Conservation (phyloP, 2,797 vertebrate species). For the Valencia hispanica region DNA sequence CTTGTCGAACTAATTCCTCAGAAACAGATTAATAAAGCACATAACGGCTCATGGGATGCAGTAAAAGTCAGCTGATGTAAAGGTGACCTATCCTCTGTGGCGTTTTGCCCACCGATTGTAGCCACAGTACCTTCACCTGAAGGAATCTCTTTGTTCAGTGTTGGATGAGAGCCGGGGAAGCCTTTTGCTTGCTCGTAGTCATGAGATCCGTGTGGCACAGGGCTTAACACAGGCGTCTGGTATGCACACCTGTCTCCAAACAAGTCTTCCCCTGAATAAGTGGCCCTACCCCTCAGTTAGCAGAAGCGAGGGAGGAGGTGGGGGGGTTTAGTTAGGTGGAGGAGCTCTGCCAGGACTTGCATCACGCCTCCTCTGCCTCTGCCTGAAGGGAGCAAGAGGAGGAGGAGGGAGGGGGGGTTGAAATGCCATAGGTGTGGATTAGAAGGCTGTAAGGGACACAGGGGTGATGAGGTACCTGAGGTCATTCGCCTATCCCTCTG, state of each 20-base stretch:
- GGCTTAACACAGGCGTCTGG: slow-evolving; percentile 74
- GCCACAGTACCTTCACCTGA: slow-evolving; percentile 17
- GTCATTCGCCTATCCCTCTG: slow-evolving; percentile 37
- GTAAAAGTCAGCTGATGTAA: slow-evolving; percentile 39
- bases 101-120: slow-evolving; percentile 24
- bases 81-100: slow-evolving; percentile 46
- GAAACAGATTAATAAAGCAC: slow-evolving; percentile 43
- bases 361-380: slow-evolving; percentile 63
- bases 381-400: slow-evolving; percentile 58
- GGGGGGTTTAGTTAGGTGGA: slow-evolving; percentile 28
- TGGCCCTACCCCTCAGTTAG: slow-evolving; percentile 47
- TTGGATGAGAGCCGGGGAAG: slow-evolving; percentile 56
- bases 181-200: slow-evolving; percentile 65
- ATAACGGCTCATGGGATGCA: slow-evolving; percentile 41
- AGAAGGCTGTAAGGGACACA: slow-evolving; percentile 74
- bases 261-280: slow-evolving; percentile 45
- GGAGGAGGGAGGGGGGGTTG: slow-evolving; percentile 38
- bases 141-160: slow-evolving; percentile 20
- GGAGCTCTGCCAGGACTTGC: slow-evolving; percentile 78
- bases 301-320: slow-evolving; percentile 18
- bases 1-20: slow-evolving; percentile 40
- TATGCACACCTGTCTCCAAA: slow-evolving; percentile 83
- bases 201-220: slow-evolving; percentile 54
- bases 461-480: slow-evolving; percentile 63
- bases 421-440: slow-evolving; percentile 67